Base-by-base conservation (phyloP, 2,113 vertebrate species). In the Malurus elegans region DNA sequence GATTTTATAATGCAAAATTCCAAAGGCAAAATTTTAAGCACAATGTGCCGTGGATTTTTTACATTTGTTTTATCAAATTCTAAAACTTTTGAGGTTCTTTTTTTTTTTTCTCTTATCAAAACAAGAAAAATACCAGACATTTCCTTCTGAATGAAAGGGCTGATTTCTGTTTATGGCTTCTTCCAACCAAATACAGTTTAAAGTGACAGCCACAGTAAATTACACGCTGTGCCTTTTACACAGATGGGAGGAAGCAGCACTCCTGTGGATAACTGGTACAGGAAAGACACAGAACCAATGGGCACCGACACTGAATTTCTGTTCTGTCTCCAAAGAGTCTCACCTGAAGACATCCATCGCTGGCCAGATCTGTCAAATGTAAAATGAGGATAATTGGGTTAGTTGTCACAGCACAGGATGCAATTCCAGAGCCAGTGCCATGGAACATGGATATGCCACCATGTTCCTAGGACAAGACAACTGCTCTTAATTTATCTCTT, bases 11-110 rank as follows among this genome's bases (percentile, higher is more conserved):
- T 60, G 29, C 15, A 79, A 44, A 54, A 44, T 62, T 86, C 60
- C 28, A 86, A 58, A 45, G 28, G 7, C 21, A 62, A 29, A 8
- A 54, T 26, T 70, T 11, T 17, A 79, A 61, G 6, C 12, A 65
- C 18, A 70, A 57, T 0, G 0, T 20, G 26, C 3, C 7, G 21
- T 40, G 4, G 47, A 2, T 28, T 9, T 26, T 71, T 54, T 26
- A 62, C 4, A 19, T 31, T 31, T 88, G 38, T 73, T 75, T 8
- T 14, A 71, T 58, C 9, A 17, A 48, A 25, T 47, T 80, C 38
- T 80, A 40, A 51, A 72, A 28, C 0, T 17, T 72, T 18, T 61
- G 1, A 4, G 8, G 3, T 5, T 38, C 8, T 42, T 23, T 28
- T 31, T 26, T 18, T 12, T 18, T 38, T 12, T 11, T 3, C 7